These are phyloP conservation scores for Elgaria multicarinata DNA, from an alignment of 2,113 vertebrate species.

Conservation along the genomic window DNA sequence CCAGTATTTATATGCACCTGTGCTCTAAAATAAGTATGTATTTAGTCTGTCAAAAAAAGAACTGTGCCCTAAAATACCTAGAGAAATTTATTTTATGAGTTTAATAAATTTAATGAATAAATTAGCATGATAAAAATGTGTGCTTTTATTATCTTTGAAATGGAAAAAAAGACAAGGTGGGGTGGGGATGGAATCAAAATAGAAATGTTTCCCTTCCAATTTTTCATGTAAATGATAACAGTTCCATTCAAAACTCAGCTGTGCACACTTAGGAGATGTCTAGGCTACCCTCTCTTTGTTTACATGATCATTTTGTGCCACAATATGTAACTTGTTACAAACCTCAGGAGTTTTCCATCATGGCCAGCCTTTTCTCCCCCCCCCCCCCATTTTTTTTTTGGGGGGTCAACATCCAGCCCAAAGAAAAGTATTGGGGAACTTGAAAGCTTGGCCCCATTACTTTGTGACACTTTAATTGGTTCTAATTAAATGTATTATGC, in stretches of 20 bases:
- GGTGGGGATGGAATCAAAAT: background rate
- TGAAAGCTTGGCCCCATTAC: background rate
- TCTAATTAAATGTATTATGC: background rate
- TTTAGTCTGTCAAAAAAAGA: background rate
- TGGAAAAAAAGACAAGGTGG: no score
- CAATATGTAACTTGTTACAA: background rate
- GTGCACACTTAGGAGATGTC: background rate
- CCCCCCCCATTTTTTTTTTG: background rate
- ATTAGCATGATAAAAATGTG: background rate
- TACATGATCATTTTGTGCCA: background rate
- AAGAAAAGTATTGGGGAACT: background rate
- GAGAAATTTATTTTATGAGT: no score
- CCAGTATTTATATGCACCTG: background rate
- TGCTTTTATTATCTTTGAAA: background rate
- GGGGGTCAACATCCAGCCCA: background rate
- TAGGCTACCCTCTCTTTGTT: background rate
- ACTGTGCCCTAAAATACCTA: background rate
- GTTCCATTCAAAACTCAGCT: background rate
- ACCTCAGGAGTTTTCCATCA: background rate
- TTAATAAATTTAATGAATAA: no score
- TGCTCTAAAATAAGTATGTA: no score
- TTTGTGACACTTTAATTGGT: background rate
- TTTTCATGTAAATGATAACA: background rate
- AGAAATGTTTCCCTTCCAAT: background rate
- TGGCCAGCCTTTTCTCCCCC: background rate